phyloP scores from a whole-genome alignment of 2,113 vertebrate genomes.

The Eptesicus fuscus region DNA sequence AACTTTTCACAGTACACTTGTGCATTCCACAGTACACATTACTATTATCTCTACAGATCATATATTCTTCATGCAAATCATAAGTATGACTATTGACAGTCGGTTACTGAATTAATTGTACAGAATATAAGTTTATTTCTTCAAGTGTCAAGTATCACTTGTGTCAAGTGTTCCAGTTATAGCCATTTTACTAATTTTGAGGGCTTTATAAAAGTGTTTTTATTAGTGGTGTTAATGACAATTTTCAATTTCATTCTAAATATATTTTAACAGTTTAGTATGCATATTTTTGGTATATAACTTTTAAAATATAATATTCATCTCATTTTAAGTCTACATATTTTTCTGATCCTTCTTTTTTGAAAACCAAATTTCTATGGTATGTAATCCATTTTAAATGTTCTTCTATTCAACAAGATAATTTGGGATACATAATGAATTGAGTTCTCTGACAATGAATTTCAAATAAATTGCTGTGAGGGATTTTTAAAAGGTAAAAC shows the following conservation, averaged over 20 bases:
- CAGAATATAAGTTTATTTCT: background rate
- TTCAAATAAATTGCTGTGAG: slow-evolving; percentile 30
- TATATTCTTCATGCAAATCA: slow-evolving; percentile 4
- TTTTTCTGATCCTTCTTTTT: background rate
- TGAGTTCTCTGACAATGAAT: slow-evolving; percentile 41
- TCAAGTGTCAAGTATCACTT: background rate
- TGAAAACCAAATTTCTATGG: background rate
- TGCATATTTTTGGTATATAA: background rate
- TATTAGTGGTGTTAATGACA: background rate
- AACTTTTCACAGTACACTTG: background rate
- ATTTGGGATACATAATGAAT: slow-evolving; percentile 37
- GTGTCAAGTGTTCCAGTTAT: background rate
- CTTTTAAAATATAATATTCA: background rate
- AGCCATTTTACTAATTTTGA: background rate
- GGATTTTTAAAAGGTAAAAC: slow-evolving; percentile 2
- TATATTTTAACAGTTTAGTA: background rate
- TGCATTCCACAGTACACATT: background rate
- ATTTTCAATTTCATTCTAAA: background rate
- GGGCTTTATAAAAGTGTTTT: background rate
- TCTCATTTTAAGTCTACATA: background rate
- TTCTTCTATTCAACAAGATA: background rate
- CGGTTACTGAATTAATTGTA: slow-evolving; percentile 34
- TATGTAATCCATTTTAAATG: background rate
- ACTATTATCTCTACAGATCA: background rate
- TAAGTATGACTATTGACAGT: background rate